Conservation (phyloP, 2,797 vertebrate species). For the Ataeniobius toweri region DNA sequence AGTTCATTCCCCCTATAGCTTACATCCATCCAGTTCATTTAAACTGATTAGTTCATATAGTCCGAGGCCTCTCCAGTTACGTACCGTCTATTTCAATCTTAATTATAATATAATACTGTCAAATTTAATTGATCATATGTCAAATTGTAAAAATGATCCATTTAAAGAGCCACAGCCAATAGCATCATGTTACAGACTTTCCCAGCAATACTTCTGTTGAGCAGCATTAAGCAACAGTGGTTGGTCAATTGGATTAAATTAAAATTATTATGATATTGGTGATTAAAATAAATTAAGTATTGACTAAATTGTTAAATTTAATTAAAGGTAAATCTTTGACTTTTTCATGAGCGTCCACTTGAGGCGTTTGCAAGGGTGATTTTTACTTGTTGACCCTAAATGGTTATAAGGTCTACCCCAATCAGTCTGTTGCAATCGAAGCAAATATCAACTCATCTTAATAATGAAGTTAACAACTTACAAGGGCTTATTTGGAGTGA, state of each 20-base stretch:
- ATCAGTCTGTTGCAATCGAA: background rate
- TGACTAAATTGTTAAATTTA: background rate
- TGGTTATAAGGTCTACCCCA: background rate
- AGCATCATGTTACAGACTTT: background rate
- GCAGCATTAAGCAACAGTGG: background rate
- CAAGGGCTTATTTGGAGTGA: background rate
- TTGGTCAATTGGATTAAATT: background rate
- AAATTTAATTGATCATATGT: background rate
- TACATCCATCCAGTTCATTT: background rate
- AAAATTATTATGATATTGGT: background rate
- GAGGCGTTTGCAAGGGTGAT: background rate
- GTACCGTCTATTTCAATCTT: background rate
- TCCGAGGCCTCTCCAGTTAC: background rate
- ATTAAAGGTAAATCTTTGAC: background rate
- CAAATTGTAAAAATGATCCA: background rate
- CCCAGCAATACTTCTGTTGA: background rate
- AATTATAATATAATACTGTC: background rate
- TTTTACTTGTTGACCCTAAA: background rate
- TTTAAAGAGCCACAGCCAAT: background rate
- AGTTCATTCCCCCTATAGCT: background rate
- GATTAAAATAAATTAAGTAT: background rate
- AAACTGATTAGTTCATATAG: background rate
- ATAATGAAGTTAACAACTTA: background rate
- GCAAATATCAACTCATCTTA: background rate
- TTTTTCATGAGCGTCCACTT: background rate